These are phyloP conservation scores for Elachura formosa DNA, from an alignment of 2,113 vertebrate species.

Conservation along the genomic window DNA sequence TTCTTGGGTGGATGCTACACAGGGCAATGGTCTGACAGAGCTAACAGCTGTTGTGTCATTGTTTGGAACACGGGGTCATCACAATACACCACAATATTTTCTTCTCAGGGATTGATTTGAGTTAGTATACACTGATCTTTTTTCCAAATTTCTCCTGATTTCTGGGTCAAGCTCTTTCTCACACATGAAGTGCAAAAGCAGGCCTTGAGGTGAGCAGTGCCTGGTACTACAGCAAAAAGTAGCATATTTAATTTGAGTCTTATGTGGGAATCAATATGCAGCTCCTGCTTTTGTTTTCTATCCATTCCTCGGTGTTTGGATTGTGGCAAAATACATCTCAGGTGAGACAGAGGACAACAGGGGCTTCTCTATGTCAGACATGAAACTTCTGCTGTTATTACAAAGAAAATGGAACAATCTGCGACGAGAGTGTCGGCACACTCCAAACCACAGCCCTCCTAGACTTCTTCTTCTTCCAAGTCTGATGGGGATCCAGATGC, in stretches of 20 bases:
- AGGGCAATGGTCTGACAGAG: background rate
- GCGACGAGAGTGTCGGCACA: background rate
- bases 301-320: background rate
- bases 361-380: background rate
- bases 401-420: conserved; percentile 3
- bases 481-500: conserved; percentile 59
- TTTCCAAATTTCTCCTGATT: background rate
- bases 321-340: background rate
- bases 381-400: conserved; percentile 36
- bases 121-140: background rate
- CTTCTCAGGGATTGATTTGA: background rate
- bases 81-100: background rate
- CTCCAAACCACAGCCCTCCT: conserved; percentile 63
- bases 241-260: background rate
- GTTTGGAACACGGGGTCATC: background rate
- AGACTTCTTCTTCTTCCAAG: conserved; percentile 52
- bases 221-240: background rate
- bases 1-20: background rate
- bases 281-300: background rate
- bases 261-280: background rate
- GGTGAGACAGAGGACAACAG: background rate
- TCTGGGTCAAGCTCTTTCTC: background rate
- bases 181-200: background rate
- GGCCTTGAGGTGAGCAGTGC: background rate
- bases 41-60: background rate